Conservation (phyloP, 2,888 invertebrate species). For the Drosophila paracracens region DNA sequence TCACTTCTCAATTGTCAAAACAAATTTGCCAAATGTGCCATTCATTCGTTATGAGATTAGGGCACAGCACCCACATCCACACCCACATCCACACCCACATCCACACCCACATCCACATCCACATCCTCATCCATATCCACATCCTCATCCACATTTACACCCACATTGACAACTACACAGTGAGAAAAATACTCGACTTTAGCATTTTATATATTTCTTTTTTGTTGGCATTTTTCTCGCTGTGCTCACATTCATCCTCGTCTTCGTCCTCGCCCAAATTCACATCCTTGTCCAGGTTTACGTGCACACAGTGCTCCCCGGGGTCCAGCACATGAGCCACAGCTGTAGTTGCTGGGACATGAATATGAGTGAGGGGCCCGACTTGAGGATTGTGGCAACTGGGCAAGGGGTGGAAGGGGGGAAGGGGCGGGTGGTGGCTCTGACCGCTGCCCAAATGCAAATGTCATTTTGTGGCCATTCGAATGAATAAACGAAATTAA, state of each 20-base stretch:
- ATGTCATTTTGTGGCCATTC: slow-evolving; percentile 84
- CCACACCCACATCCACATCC: slow-evolving; percentile 1
- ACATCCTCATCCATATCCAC: slow-evolving; percentile 5
- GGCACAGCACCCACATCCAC: slow-evolving; percentile 28
- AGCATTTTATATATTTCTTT: not conserved
- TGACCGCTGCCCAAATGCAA: slow-evolving; percentile 70
- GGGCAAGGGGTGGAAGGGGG: not conserved
- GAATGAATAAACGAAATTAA: slow-evolving; percentile 84
- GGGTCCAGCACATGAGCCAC: slow-evolving; percentile 42
- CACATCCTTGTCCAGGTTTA: slow-evolving; percentile 19
- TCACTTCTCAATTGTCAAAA: slow-evolving; percentile 77
- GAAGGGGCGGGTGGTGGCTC: not conserved
- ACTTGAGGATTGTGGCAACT: not conserved
- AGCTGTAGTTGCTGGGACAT: slow-evolving; percentile 36
- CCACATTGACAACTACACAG: slow-evolving; percentile 4
- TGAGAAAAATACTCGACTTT: not conserved
- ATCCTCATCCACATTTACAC: slow-evolving; percentile 9
- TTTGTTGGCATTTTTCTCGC: not conserved
- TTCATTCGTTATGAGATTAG: slow-evolving; percentile 82
- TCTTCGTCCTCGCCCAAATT: slow-evolving; percentile 1
- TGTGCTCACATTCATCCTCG: slow-evolving; percentile 7
- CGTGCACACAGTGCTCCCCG: slow-evolving; percentile 31
- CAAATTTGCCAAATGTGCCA: slow-evolving; percentile 79
- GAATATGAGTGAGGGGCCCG: slow-evolving; percentile 16
- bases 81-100: slow-evolving; percentile 4